A percentile compares a stretch with the other conserved stretches of the same genome.
These are phyloP conservation scores for Orthosia incerta DNA, from an alignment of 2,888 invertebrate species.

Conservation along the genomic window DNA sequence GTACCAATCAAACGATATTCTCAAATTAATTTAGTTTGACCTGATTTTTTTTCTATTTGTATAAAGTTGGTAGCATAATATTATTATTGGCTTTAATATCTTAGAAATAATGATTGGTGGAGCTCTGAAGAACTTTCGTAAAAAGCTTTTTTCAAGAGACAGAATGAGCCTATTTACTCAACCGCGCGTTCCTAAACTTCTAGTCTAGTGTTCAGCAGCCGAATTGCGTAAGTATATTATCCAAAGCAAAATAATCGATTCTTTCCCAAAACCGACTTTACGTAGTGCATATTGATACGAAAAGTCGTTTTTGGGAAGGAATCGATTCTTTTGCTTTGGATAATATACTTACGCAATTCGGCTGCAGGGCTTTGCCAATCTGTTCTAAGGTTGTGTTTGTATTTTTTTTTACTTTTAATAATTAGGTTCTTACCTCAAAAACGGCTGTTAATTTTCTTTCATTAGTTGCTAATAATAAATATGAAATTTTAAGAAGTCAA, in stretches of 20 bases:
- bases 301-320: too few species aligned
- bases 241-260: too few species aligned
- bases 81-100: background rate
- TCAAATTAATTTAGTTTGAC: too few species aligned
- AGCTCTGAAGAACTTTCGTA: background rate
- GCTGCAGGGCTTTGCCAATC: constrained; percentile 34
- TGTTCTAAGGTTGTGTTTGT: background rate
- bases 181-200: background rate
- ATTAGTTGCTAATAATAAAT: background rate
- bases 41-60: too few species aligned
- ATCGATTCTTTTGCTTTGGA: too few species aligned
- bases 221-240: too few species aligned
- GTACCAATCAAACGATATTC: too few species aligned
- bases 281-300: too few species aligned
- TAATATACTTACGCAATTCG: too few species aligned
- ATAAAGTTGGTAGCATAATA: background rate
- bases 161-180: background rate
- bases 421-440: background rate
- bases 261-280: too few species aligned
- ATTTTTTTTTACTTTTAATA: background rate
- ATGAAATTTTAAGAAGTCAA: background rate
- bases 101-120: background rate
- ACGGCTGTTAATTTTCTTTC: background rate
- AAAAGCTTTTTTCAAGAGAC: background rate
- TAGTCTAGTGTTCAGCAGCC: constrained; percentile 51